A percentile compares a stretch with the other conserved stretches of the same genome.
These are phyloP conservation scores for Schizaphis graminum DNA, from an alignment of 2,888 invertebrate genomes.

Conservation along the genomic window DNA sequence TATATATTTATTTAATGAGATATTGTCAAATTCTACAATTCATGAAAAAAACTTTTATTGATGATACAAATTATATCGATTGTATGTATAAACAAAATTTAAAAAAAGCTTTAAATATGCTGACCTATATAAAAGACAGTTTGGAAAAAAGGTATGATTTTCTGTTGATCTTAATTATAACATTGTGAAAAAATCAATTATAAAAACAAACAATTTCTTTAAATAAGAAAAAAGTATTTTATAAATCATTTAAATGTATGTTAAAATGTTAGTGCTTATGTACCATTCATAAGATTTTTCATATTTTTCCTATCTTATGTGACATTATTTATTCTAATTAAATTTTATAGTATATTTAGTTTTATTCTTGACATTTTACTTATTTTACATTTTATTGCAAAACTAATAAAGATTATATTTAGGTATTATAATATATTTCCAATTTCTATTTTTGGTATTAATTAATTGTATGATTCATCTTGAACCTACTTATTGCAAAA, in stretches of 20 bases:
- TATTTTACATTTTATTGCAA: not conserved
- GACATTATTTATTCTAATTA: not conserved
- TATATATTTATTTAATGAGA: constrained; percentile 48
- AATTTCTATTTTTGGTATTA: not conserved
- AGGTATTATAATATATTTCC: not conserved
- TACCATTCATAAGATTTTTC: not conserved
- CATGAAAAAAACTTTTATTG: constrained; percentile 28
- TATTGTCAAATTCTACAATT: constrained; percentile 53
- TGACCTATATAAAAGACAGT: constrained; percentile 39
- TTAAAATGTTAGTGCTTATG: too few relatives aligned
- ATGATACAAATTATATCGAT: not conserved
- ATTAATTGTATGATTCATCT: not conserved
- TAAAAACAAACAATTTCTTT: not conserved
- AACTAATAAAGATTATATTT: not conserved
- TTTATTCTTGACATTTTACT: too few relatives aligned
- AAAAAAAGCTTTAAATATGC: constrained; percentile 20
- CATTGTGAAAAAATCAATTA: not conserved
- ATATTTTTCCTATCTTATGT: not conserved
- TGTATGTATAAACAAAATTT: constrained; percentile 9
- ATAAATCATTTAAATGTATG: too few relatives aligned
- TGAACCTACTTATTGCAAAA: not conserved
- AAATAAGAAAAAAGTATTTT: too few relatives aligned
- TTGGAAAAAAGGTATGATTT: constrained; percentile 41
- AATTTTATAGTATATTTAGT: not conserved
- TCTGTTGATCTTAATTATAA: not conserved